Evolutionary conservation across 2,888 invertebrate genomes (phyloP), one percentile per base, ranked within the genome.

Genomic region (Itoplectis maculator): DNA sequence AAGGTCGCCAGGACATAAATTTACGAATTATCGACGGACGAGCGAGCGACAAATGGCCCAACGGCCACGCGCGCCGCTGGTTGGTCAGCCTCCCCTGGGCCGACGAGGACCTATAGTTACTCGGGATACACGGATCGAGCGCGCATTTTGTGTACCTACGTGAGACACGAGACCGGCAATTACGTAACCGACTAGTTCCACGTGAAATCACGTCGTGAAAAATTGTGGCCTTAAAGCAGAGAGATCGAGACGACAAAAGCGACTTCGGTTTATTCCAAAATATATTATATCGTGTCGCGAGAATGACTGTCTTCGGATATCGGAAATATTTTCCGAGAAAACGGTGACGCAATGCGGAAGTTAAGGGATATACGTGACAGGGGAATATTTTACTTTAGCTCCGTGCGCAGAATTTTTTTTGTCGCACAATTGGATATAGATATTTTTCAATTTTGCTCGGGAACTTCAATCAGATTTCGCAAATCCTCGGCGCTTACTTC

Each of bases 11-110:
- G 85, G 82, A 88, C 79, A 84, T 88, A 87, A 87, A 88, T 89
- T 88, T 88, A 84, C 85, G 86, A 89, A 89, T 89, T 88, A 88
- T 88, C 89, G 88, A 88, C 88, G 88, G 86, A 79, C 77, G 81
- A 81, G 76, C 86, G 77, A 86, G 84, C 86, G 88, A 89, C 88
- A 87, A 89, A 89, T 88, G 85, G 87, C 79, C 45, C 70, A 82
- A 29, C 29, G 29, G 29, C 82, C 81, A 84, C 84, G 45, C 42
- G 45, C 42, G 63, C 69, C 74, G 63, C 8, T n/a, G n/a, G n/a
- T n/a, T n/a, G 51, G 29, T 75, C 40, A 18, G 29, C 69, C 70
- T 75, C 70, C 70, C 82, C 51, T 42, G 66, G 51, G 65, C 8
- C 3, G 5, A 35, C 75, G 49, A 70, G n/a, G 23, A 68, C 42